A percentile compares a stretch with the other conserved stretches of the same genome.
Evolutionary conservation across 1,140 invertebrate species (phyloP).

Genomic region (Diabrotica virgifera): DNA sequence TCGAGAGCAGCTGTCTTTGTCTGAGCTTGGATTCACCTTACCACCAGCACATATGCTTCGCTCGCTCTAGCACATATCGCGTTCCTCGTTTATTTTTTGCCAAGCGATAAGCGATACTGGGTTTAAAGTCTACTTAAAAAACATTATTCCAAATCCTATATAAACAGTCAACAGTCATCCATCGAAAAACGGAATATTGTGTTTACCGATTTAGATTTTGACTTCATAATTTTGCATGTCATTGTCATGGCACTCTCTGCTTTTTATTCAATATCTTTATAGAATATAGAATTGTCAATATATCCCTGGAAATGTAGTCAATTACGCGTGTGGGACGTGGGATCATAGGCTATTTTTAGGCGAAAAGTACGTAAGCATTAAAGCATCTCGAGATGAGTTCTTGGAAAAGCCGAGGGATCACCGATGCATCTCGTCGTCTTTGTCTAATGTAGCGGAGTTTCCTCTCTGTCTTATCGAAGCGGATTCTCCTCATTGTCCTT

Average conservation of each 20-base stretch:
- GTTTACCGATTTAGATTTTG: too few species aligned
- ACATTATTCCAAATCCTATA: neutral
- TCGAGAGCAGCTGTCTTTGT: slow-evolving; percentile 35
- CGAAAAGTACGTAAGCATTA: slow-evolving; percentile 12
- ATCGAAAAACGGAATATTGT: neutral
- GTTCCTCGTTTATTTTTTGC: slow-evolving; percentile 19
- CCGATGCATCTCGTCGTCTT: slow-evolving; percentile 23
- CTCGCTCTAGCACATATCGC: slow-evolving; percentile 37
- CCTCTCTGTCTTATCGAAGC: slow-evolving; percentile 34
- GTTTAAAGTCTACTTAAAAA: slow-evolving; percentile 35
- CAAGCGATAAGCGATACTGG: slow-evolving; percentile 29
- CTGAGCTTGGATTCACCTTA: slow-evolving; percentile 41
- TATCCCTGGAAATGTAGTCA: too few species aligned
- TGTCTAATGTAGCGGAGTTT: slow-evolving; percentile 34
- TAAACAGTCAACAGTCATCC: neutral
- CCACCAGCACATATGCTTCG: slow-evolving; percentile 27
- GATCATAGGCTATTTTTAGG: neutral
- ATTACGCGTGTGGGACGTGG: neutral
- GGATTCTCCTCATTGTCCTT: slow-evolving; percentile 41
- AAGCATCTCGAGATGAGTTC: slow-evolving; percentile 5
- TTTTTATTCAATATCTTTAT: neutral
- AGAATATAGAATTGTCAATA: neutral
- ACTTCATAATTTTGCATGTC: too few species aligned
- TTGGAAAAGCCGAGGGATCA: slow-evolving; percentile 15
- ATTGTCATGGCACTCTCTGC: too few species aligned